Conservation (phyloP, 2,113 vertebrate genomes). For the Larimichthys crocea region DNA sequence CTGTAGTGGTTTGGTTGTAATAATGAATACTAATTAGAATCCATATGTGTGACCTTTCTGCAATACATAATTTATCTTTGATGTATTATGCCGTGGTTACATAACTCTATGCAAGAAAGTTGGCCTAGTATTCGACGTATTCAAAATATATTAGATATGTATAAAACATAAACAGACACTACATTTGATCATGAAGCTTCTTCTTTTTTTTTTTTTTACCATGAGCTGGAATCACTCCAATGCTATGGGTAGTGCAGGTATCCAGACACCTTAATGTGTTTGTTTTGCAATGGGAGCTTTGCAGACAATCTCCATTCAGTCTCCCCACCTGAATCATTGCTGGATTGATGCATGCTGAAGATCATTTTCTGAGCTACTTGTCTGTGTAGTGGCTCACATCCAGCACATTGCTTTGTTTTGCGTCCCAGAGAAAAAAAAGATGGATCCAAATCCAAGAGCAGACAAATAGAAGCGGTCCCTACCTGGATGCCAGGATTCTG, state of each 20-base stretch:
- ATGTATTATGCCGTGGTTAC: background rate
- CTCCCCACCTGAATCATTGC: constrained; percentile 69
- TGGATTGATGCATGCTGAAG: constrained; percentile 69
- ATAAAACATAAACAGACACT: background rate
- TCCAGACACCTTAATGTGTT: constrained; percentile 59
- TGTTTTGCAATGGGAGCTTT: constrained; percentile 65
- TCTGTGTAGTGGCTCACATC: constrained; percentile 74
- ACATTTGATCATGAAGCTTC: constrained; percentile 10
- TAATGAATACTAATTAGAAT: constrained; percentile 37
- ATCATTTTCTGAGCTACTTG: constrained; percentile 77
- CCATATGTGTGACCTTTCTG: constrained; percentile 21
- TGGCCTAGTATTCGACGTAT: background rate
- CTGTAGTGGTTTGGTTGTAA: constrained; percentile 1
- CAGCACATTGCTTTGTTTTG: constrained; percentile 77
- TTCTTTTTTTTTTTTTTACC: background rate
- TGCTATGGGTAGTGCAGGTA: constrained; percentile 10
- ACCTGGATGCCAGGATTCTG: constrained; percentile 70
- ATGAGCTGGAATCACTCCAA: constrained; percentile 24
- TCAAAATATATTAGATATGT: background rate
- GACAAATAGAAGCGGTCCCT: constrained; percentile 66
- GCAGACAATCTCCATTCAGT: constrained; percentile 58
- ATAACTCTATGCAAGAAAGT: background rate
- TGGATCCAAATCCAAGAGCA: constrained; percentile 70
- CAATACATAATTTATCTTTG: background rate
- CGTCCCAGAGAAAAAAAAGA: constrained; percentile 61